Evolutionary conservation across 2,888 invertebrate genomes (phyloP).

Genomic region (Tetrapedia diversipes): DNA sequence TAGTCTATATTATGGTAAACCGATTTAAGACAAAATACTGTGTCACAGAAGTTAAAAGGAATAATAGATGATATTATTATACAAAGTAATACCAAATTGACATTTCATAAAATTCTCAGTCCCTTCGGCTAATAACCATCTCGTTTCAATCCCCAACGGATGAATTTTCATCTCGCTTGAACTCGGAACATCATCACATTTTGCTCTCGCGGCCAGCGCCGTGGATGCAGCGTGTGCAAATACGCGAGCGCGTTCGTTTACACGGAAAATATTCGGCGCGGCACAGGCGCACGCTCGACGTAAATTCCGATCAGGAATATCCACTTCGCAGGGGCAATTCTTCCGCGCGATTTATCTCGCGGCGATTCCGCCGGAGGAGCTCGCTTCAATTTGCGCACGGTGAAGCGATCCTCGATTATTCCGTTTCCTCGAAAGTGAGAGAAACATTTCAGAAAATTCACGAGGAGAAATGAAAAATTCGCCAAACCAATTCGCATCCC

Average conservation of each 20-base stretch:
- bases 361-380: conserved; percentile 25
- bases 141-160: no score
- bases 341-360: conserved; percentile 61
- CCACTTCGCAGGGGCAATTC: conserved; percentile 64
- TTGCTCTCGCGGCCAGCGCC: background rate
- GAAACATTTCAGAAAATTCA: background rate
- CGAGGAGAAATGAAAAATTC: background rate
- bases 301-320: conserved; percentile 69
- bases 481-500: background rate
- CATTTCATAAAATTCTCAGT: no score
- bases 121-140: no score
- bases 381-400: conserved; percentile 57
- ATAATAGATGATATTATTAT: no score
- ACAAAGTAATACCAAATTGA: no score
- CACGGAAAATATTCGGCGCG: conserved; percentile 31
- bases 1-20: no score
- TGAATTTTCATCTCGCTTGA: background rate
- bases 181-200: conserved; percentile 5
- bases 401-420: conserved; percentile 1
- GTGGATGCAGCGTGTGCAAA: conserved; percentile 11
- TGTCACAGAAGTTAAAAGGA: no score
- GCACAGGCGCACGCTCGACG: conserved; percentile 28
- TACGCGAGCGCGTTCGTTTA: conserved; percentile 15
- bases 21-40: no score
- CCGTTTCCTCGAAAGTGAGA: no score